Evolutionary conservation across 2,888 invertebrate genomes (phyloP), one percentile per base, ranked within the genome.

Genomic region (Phorcus lineatus): DNA sequence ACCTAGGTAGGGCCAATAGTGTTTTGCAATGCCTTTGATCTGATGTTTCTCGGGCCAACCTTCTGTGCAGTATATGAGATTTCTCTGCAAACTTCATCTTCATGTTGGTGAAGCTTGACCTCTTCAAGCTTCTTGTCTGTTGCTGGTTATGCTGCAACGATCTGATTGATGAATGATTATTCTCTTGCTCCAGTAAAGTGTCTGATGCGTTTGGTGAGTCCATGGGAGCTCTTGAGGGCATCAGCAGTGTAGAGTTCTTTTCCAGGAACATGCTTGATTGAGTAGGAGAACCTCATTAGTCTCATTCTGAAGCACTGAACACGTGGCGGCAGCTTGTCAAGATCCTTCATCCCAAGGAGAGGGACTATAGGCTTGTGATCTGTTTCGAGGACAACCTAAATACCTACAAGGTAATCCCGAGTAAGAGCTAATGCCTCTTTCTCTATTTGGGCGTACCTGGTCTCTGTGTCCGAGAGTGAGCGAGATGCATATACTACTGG

Each of bases 291-390:
- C n/a, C n/a, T n/a, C n/a, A n/a, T n/a, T n/a, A n/a, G n/a, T n/a
- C n/a, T n/a, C n/a, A n/a, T n/a, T n/a, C n/a, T n/a, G n/a, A n/a
- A n/a, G n/a, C 67, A 0, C 11, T 24, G 28, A 31, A 67, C 36
- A 9, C 67, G 6, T 3, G 67, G 36, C 13, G 11, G 67, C 0
- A 31, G 17, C n/a, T 17, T 4, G 16, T 70, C 36, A 2, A 36
- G 31, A 57, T 57, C 57, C 57, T 57, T 19, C n/a, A n/a, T n/a
- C 1, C 57, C 57, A 57, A 67, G 67, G 28, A 67, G 31, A 7
- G 67, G 28, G 7, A 67, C 31, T 28, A 67, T 2, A 28, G 67
- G 67, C 31, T 67, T 75, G 75, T 75, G 53, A 19, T 75, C 75
- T 1, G 75, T 75, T 17, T 75, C 16, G 53, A 75, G 2, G 47